A percentile compares a stretch with the other conserved stretches of the same genome.
These are phyloP conservation scores for Pteropus rufus DNA, from an alignment of 2,797 vertebrate genomes.

Conservation along the genomic window DNA sequence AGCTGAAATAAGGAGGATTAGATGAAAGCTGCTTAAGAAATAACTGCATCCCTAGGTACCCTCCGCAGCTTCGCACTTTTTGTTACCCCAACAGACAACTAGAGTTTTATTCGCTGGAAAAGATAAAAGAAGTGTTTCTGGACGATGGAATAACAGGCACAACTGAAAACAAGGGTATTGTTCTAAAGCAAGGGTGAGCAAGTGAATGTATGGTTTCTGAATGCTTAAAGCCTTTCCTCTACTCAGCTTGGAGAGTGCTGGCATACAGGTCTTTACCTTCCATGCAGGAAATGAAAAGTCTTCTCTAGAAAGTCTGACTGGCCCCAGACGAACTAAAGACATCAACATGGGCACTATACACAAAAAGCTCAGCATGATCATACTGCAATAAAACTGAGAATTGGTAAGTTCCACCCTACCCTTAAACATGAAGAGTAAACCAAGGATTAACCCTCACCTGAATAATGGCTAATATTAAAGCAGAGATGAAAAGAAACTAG, in stretches of 20 bases:
- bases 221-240: neutral
- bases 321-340: neutral
- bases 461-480: slow-evolving; percentile 5
- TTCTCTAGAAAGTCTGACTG: slow-evolving; percentile 2
- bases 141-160: neutral
- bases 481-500: slow-evolving; percentile 14
- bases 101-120: neutral
- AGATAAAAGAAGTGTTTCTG: neutral
- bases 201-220: neutral
- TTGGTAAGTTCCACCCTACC: neutral
- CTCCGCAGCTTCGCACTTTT: neutral
- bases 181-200: neutral
- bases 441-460: neutral
- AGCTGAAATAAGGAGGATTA: slow-evolving; percentile 12
- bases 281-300: neutral
- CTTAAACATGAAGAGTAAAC: neutral
- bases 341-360: neutral
- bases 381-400: neutral
- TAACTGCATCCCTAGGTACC: neutral
- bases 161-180: neutral
- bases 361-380: slow-evolving; percentile 8
- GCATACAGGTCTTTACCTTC: neutral
- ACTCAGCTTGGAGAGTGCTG: neutral
- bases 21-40: slow-evolving; percentile 42
- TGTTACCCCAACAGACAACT: neutral